These are phyloP conservation scores for Sebastes iracundus DNA, from an alignment of 2,797 vertebrate species.

Conservation along the genomic window DNA sequence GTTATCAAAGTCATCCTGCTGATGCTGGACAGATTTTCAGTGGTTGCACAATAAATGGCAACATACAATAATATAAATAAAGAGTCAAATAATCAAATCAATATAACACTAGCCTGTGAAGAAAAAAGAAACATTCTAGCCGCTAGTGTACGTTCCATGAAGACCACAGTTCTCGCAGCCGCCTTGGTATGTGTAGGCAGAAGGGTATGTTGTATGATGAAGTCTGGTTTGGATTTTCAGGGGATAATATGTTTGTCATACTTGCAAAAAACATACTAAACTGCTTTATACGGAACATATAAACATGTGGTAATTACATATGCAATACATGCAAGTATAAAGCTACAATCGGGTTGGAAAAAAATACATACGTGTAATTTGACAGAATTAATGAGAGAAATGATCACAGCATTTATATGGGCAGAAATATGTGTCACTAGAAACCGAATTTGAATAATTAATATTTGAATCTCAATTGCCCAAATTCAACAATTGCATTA, in stretches of 20 bases:
- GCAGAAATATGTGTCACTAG: no score
- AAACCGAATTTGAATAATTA: no score
- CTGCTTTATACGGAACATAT: background rate
- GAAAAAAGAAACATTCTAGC: background rate
- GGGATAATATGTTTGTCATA: background rate
- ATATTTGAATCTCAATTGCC: no score
- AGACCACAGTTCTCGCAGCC: no score
- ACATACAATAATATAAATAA: no score
- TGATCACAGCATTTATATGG: background rate
- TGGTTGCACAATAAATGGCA: no score
- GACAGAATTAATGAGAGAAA: background rate
- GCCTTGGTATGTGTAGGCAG: background rate
- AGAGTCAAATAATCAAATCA: no score
- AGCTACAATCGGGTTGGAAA: background rate
- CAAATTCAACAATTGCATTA: no score
- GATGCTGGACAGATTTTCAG: no score
- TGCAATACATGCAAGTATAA: background rate
- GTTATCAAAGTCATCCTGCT: no score
- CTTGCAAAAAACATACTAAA: background rate
- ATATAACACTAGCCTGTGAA: no score
- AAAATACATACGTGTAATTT: background rate
- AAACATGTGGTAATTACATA: background rate
- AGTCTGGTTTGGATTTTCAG: background rate
- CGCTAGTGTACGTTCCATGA: background rate
- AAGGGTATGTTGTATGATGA: background rate